Percentiles rank a stretch among this genome's conserved stretches.
These are phyloP conservation scores for Oxyura jamaicensis DNA, from an alignment of 2,113 vertebrate species.

Conservation along the genomic window DNA sequence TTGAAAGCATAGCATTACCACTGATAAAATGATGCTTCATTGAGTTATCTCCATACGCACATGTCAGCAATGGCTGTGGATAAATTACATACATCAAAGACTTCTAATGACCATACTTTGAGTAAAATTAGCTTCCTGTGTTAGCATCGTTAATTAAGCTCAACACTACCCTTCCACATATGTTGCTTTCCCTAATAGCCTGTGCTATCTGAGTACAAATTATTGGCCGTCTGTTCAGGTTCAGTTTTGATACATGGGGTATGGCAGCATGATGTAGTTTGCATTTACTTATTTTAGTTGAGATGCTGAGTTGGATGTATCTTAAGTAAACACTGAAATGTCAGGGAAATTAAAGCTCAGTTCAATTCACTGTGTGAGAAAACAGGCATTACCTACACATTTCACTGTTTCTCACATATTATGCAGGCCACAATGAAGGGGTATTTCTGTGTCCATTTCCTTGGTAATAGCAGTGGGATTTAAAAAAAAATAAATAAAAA, in stretches of 20 bases:
- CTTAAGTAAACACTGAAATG: neutral
- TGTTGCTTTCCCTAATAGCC: neutral
- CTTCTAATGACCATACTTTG: neutral
- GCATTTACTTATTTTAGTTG: neutral
- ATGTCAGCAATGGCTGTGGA: neutral
- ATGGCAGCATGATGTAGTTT: neutral
- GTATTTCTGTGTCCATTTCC: neutral
- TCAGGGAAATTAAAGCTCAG: neutral
- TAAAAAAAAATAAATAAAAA: neutral
- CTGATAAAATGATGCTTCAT: constrained; percentile 49
- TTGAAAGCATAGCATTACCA: constrained; percentile 30
- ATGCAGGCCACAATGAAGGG: neutral
- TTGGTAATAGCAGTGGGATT: neutral
- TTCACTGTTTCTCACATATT: neutral
- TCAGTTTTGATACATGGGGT: neutral
- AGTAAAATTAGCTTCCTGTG: neutral
- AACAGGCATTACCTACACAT: neutral
- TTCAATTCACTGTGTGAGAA: neutral
- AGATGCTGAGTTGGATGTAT: too few species aligned
- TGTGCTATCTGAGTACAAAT: neutral
- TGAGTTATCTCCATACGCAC: constrained; percentile 42
- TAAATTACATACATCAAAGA: constrained; percentile 26
- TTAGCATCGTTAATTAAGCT: neutral
- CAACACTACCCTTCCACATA: neutral
- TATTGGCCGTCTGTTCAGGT: neutral